Evolutionary conservation across 2,113 vertebrate genomes (phyloP).

Genomic region (Gymnobelideus leadbeateri): DNA sequence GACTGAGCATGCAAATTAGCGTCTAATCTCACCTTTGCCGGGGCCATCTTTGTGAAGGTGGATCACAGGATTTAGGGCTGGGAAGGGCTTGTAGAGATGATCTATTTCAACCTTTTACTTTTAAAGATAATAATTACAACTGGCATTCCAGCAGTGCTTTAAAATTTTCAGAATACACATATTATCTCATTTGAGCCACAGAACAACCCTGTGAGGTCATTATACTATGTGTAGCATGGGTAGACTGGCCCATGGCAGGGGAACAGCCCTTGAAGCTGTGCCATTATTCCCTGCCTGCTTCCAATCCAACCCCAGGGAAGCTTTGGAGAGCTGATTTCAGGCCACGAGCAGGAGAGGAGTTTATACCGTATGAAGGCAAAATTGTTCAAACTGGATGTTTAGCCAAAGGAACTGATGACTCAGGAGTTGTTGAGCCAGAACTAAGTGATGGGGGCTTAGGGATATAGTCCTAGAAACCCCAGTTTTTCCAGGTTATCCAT

Average conservation of each 20-base stretch:
- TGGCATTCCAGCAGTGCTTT: not conserved
- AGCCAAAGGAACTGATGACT: not conserved
- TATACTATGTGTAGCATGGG: not conserved
- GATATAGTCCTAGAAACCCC: not conserved
- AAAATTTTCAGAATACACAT: not conserved
- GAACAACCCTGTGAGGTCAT: not conserved
- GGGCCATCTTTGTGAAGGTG: not conserved
- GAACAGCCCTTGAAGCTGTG: not conserved
- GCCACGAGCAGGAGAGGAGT: not conserved
- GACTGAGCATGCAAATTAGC: not conserved
- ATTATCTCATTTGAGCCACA: not conserved
- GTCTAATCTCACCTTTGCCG: not conserved
- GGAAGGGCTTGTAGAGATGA: not conserved
- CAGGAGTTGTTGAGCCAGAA: not conserved
- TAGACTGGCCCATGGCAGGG: not conserved
- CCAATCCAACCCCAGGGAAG: not conserved
- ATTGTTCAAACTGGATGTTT: not conserved
- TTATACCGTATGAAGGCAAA: not conserved
- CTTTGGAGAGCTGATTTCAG: not conserved
- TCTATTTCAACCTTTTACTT: not conserved
- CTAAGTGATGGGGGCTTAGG: not conserved
- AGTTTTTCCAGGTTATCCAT: not conserved
- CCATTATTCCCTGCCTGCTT: not conserved
- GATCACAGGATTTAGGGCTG: not conserved
- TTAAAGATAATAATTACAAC: not conserved